Conservation (phyloP, 1,140 invertebrate genomes). For the Halyomorpha halys region DNA sequence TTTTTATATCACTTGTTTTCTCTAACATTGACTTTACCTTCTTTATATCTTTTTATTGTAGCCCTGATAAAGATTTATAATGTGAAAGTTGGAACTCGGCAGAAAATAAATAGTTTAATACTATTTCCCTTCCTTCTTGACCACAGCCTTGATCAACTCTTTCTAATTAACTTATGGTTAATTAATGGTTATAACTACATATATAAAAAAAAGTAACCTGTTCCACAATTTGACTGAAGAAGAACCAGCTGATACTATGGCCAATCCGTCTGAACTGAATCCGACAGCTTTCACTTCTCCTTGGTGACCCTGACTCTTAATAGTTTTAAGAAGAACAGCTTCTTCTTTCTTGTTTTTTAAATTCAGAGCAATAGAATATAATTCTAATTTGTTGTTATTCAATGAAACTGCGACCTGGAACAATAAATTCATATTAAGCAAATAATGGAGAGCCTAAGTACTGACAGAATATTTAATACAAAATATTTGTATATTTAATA, state of each 20-base stretch:
- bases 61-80: no score
- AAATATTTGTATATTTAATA: no score
- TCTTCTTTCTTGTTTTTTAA: conserved; percentile 44
- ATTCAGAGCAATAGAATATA: conserved; percentile 48
- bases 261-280: conserved; percentile 84
- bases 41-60: no score
- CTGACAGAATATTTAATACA: conserved; percentile 2
- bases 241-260: conserved; percentile 70
- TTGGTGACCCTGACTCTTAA: conserved; percentile 67
- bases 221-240: conserved; percentile 92
- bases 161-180: no score
- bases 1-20: no score
- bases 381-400: conserved; percentile 56
- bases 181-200: no score
- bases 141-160: no score
- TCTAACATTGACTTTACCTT: no score
- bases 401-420: conserved; percentile 43
- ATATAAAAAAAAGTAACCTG: conserved; percentile 45
- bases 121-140: no score
- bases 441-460: background rate
- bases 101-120: no score
- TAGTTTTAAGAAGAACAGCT: conserved; percentile 41
- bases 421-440: background rate
- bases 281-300: conserved; percentile 74
- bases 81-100: no score